Percentiles rank a stretch among this genome's conserved stretches.
phyloP scores from a whole-genome alignment of 2,888 invertebrate species.

The Tenthredo distinguenda region DNA sequence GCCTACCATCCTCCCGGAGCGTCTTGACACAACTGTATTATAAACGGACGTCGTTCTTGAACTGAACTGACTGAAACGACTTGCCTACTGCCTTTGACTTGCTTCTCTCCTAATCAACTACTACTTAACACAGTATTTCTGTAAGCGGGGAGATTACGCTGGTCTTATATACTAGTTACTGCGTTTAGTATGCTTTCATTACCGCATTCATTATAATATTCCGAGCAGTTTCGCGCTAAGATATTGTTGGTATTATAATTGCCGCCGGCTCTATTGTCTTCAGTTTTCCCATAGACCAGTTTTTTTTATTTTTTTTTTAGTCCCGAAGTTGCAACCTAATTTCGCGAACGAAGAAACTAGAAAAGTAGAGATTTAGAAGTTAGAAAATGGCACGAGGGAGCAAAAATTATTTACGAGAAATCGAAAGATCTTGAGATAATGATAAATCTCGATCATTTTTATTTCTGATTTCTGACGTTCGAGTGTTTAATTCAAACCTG shows the following conservation, averaged over 20 bases:
- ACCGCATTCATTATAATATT: not conserved
- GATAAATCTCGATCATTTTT: not conserved
- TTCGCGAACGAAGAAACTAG: no score
- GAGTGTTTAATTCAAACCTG: not conserved
- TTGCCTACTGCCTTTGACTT: slow-evolving; percentile 54
- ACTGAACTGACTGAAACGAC: slow-evolving; percentile 56
- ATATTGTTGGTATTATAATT: not conserved
- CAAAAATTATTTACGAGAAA: not conserved
- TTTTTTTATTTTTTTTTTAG: not conserved
- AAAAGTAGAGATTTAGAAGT: not conserved
- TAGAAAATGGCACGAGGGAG: not conserved
- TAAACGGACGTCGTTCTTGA: slow-evolving; percentile 39
- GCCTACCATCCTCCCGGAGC: slow-evolving; percentile 69
- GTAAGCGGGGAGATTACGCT: slow-evolving; percentile 29
- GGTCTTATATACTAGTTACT: not conserved
- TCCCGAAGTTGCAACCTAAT: no score
- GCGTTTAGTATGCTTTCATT: not conserved
- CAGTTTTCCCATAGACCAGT: not conserved
- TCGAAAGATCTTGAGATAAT: not conserved
- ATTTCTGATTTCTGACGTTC: not conserved
- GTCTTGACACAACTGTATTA: slow-evolving; percentile 70
- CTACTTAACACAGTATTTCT: slow-evolving; percentile 51
- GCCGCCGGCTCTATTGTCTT: not conserved
- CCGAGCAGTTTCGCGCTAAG: not conserved
- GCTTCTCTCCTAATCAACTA: slow-evolving; percentile 65